These are phyloP conservation scores for Sericinus montela DNA, from an alignment of 2,888 invertebrate species.

Conservation along the genomic window DNA sequence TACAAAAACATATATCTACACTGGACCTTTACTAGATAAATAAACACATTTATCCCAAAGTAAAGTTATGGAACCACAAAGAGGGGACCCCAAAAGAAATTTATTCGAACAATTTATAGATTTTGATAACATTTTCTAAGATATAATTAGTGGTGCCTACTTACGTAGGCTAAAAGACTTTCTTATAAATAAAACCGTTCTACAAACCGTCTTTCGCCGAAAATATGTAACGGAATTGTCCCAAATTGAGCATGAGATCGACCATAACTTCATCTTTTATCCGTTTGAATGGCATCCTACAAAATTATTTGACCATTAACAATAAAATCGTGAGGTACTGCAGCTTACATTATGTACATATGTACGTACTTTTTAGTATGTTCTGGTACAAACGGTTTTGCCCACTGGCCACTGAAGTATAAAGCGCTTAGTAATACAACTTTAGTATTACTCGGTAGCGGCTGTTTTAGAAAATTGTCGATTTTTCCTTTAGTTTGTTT, in stretches of 20 bases:
- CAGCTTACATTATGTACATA: neutral
- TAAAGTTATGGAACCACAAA: no score
- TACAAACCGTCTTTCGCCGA: slow-evolving; percentile 47
- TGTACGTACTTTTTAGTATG: slow-evolving; percentile 75
- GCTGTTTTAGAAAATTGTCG: slow-evolving; percentile 71
- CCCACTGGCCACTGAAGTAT: slow-evolving; percentile 86
- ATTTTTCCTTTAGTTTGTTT: slow-evolving; percentile 82
- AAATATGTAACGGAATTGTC: slow-evolving; percentile 45
- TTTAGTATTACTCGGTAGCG: slow-evolving; percentile 75
- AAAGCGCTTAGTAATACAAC: slow-evolving; percentile 84
- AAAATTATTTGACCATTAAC: slow-evolving; percentile 26
- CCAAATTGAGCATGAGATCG: slow-evolving; percentile 83
- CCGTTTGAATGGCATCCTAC: slow-evolving; percentile 76
- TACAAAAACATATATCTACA: no score
- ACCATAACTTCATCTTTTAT: slow-evolving; percentile 55
- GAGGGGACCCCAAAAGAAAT: no score
- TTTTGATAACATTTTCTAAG: no score
- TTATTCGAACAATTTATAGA: no score
- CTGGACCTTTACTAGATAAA: no score
- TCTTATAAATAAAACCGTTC: neutral
- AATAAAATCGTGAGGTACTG: no score
- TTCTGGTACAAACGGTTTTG: slow-evolving; percentile 78
- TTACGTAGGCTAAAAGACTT: neutral
- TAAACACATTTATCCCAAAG: no score
- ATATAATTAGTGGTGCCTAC: no score